Conservation (phyloP, 1,140 invertebrate species). For the Phocides pigmalion region DNA sequence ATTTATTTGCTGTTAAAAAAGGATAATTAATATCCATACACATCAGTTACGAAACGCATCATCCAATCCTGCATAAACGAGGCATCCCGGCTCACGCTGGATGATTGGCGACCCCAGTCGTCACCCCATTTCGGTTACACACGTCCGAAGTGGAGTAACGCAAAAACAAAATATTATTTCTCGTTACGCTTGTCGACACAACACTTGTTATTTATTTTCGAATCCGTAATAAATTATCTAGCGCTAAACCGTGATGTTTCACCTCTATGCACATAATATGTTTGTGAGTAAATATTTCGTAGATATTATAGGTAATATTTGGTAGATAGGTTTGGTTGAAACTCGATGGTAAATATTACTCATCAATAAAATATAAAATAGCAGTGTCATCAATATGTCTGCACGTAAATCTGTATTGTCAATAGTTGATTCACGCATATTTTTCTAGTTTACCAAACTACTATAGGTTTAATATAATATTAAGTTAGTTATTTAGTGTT, state of each 20-base stretch:
- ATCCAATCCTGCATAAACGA: neutral
- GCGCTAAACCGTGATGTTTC: conserved; percentile 6
- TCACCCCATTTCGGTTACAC: conserved; percentile 63
- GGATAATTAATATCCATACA: too few relatives aligned
- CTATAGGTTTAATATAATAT: too few relatives aligned
- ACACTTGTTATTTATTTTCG: conserved; percentile 61
- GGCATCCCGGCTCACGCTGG: neutral
- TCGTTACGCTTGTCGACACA: conserved; percentile 66
- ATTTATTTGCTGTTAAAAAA: too few relatives aligned
- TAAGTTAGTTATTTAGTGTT: too few relatives aligned
- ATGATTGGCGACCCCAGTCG: conserved; percentile 22
- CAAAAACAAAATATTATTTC: conserved; percentile 71
- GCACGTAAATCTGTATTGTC: too few relatives aligned
- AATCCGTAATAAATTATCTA: conserved; percentile 60
- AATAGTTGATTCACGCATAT: too few relatives aligned
- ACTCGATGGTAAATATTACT: too few relatives aligned
- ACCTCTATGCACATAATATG: neutral
- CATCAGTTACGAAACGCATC: neutral
- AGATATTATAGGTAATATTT: neutral
- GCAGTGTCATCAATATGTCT: too few relatives aligned
- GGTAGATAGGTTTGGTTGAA: too few relatives aligned
- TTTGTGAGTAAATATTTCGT: neutral
- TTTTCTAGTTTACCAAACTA: too few relatives aligned
- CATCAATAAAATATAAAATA: too few relatives aligned
- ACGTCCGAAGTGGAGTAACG: conserved; percentile 49